Conservation (phyloP, 2,888 invertebrate genomes). For the Euproctis similis region DNA sequence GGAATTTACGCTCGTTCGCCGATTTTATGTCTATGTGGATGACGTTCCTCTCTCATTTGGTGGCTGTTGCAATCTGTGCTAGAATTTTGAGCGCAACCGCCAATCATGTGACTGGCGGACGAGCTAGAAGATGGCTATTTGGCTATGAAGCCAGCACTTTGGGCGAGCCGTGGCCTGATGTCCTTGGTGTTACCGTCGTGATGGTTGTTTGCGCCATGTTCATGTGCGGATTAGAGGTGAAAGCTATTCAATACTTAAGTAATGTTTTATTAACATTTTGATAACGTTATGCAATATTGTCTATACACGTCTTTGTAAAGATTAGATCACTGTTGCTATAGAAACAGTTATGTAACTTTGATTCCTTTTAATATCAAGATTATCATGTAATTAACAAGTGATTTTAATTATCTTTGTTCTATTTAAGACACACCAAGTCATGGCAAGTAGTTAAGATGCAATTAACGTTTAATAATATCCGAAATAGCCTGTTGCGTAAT, state of each 20-base stretch:
- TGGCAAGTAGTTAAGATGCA: too few species aligned
- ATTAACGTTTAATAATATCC: too few species aligned
- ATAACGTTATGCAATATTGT: slow-evolving; percentile 10
- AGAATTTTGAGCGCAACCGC: slow-evolving; percentile 78
- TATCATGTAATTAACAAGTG: too few species aligned
- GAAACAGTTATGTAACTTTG: slow-evolving; percentile 3
- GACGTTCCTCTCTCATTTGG: slow-evolving; percentile 74
- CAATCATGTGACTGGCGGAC: slow-evolving; percentile 77
- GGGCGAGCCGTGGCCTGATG: slow-evolving; percentile 80
- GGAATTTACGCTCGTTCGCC: slow-evolving; percentile 68
- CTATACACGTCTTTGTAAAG: slow-evolving; percentile 9
- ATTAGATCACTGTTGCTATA: slow-evolving; percentile 6
- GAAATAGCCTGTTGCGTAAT: too few species aligned
- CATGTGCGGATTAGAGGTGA: slow-evolving; percentile 79
- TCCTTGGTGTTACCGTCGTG: slow-evolving; percentile 77
- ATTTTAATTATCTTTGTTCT: too few species aligned
- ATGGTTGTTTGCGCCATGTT: slow-evolving; percentile 77
- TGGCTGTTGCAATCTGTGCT: slow-evolving; percentile 78
- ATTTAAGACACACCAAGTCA: too few species aligned
- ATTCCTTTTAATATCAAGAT: not conserved
- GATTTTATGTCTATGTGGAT: slow-evolving; percentile 78
- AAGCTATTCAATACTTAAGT: too few species aligned
- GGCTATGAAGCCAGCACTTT: slow-evolving; percentile 75
- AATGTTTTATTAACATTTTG: too few species aligned
- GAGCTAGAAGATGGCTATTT: slow-evolving; percentile 77